These are phyloP conservation scores for Microctenopoma steveboyesi DNA, from an alignment of 2,797 vertebrate genomes.

Conservation along the genomic window DNA sequence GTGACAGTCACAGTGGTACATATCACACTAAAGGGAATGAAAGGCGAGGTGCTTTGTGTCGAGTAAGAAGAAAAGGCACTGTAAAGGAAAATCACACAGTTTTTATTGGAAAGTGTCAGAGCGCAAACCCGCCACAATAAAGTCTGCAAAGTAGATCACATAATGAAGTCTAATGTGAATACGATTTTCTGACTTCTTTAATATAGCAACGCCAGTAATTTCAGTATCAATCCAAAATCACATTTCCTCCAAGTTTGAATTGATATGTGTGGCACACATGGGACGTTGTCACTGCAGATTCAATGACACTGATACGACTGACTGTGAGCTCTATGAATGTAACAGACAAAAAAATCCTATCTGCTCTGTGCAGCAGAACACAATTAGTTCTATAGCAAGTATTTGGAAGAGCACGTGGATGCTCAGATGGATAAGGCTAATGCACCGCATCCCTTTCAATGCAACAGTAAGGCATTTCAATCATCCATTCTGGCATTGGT, in stretches of 20 bases:
- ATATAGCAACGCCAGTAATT: constrained; percentile 57
- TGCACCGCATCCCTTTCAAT: constrained; percentile 44
- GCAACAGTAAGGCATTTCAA: constrained; percentile 62
- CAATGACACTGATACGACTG: constrained; percentile 57
- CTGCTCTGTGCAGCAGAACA: constrained; percentile 43
- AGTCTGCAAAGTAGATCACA: constrained; percentile 68
- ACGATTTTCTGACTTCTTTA: constrained; percentile 27
- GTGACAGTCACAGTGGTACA: constrained; percentile 18
- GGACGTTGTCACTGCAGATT: constrained; percentile 63
- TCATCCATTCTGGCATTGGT: constrained; percentile 15
- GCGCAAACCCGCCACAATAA: constrained; percentile 62
- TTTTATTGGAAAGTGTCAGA: constrained; percentile 71
- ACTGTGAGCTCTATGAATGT: constrained; percentile 56
- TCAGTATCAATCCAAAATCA: constrained; percentile 65
- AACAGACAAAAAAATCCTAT: constrained; percentile 50
- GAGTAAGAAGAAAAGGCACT: constrained; percentile 36
- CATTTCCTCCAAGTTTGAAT: constrained; percentile 60
- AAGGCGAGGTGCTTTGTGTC: constrained; percentile 11
- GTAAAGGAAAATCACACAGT: constrained; percentile 63
- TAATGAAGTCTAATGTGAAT: constrained; percentile 67
- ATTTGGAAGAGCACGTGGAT: constrained; percentile 51
- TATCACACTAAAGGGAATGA: constrained; percentile 12
- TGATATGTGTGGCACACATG: constrained; percentile 28
- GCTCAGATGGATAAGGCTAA: constrained; percentile 53
- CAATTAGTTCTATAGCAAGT: constrained; percentile 61